A percentile compares a stretch with the other conserved stretches of the same genome.
Conservation (phyloP, 2,888 invertebrate species). For the Crepidodera aurea region DNA sequence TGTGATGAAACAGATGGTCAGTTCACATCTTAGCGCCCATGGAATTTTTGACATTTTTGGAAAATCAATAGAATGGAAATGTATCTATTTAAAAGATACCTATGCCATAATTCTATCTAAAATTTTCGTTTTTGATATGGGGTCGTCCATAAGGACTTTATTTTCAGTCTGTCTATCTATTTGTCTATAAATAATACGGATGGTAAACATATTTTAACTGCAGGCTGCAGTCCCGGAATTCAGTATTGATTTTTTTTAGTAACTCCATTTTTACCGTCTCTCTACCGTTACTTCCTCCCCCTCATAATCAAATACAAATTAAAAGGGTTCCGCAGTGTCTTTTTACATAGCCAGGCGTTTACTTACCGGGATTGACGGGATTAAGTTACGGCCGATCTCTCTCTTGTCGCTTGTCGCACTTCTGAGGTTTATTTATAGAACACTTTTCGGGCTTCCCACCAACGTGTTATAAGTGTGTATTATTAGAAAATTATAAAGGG, state of each 20-base stretch:
- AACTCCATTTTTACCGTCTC: constrained; percentile 14
- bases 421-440: constrained; percentile 22
- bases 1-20: too few species aligned
- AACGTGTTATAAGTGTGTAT: background rate
- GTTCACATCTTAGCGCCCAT: too few species aligned
- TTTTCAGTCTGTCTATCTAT: too few species aligned
- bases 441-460: background rate
- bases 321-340: constrained; percentile 26
- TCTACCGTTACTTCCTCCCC: background rate
- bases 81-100: too few species aligned
- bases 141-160: too few species aligned
- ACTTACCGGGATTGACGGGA: constrained; percentile 18
- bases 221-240: background rate
- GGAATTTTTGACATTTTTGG: too few species aligned
- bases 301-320: constrained; percentile 34
- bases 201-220: background rate
- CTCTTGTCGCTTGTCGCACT: constrained; percentile 14
- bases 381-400: constrained; percentile 25
- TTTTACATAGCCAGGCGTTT: constrained; percentile 13
- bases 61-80: too few species aligned
- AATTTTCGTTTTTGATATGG: too few species aligned
- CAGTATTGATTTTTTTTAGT: constrained; percentile 20
- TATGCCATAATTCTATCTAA: too few species aligned
- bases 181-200: too few species aligned
- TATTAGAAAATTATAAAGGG: background rate